Conservation (phyloP, 2,797 vertebrate genomes). For the Eulemur albifrons region DNA sequence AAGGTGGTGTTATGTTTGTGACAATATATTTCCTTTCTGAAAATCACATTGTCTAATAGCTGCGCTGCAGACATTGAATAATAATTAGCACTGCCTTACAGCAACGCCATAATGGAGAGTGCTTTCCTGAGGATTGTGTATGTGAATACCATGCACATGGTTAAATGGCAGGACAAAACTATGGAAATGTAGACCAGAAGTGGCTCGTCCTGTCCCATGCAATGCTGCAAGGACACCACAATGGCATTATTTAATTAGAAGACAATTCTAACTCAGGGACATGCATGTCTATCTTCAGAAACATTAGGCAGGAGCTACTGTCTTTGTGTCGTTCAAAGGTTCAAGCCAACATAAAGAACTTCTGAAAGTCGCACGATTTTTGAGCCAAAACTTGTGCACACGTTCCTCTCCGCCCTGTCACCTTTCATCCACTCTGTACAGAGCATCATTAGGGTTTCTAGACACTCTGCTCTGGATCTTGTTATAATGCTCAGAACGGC, state of each 20-base stretch:
- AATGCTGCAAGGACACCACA: neutral
- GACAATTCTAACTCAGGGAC: neutral
- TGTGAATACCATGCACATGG: rapidly evolving
- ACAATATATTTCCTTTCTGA: neutral
- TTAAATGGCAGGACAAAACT: neutral
- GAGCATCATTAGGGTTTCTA: neutral
- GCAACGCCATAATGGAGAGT: neutral
- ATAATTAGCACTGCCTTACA: neutral
- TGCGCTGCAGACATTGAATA: neutral
- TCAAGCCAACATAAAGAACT: neutral
- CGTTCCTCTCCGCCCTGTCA: neutral
- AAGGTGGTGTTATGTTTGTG: constrained; percentile 61
- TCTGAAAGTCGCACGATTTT: neutral
- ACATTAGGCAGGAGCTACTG: neutral
- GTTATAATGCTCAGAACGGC: constrained; percentile 28
- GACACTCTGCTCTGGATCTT: constrained; percentile 33
- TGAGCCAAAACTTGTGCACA: neutral
- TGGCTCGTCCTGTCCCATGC: neutral
- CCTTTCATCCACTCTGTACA: neutral
- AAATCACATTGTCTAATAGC: neutral
- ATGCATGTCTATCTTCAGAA: neutral
- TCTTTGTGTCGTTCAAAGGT: neutral
- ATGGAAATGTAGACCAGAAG: neutral
- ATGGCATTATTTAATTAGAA: neutral
- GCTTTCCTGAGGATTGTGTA: neutral